Evolutionary conservation across 2,113 vertebrate genomes (phyloP).

Genomic region (Heteronetta atricapilla): DNA sequence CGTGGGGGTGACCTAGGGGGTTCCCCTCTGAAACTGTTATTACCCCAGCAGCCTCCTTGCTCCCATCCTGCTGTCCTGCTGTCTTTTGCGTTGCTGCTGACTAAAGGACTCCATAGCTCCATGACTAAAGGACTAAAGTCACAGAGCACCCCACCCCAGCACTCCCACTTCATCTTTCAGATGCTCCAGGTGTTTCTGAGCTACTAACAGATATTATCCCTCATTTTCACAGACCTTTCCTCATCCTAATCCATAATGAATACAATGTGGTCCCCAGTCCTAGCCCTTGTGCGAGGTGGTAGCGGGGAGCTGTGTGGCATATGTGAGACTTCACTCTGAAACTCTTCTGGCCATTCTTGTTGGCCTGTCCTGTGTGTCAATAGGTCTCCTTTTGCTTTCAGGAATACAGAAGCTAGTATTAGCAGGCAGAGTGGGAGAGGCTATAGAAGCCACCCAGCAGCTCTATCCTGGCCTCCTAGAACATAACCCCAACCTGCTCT

Average conservation of each 20-base stretch:
- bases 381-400: conserved; percentile 66
- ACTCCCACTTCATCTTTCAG: background rate
- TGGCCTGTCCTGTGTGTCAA: background rate
- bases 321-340: background rate
- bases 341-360: background rate
- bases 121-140: background rate
- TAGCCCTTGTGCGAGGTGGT: background rate
- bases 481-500: conserved; percentile 96
- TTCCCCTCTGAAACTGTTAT: background rate
- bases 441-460: conserved; percentile 94
- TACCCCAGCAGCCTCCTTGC: background rate
- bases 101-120: background rate
- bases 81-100: background rate
- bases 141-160: background rate
- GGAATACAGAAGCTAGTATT: conserved; percentile 99
- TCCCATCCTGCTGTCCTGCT: background rate
- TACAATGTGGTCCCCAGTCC: background rate
- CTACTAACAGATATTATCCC: background rate
- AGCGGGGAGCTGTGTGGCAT: background rate
- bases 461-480: conserved; percentile 95
- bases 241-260: background rate
- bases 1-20: background rate
- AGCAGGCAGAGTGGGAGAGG: conserved; percentile 95
- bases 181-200: background rate
- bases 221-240: background rate